Base-by-base conservation (phyloP, 1,140 invertebrate genomes). In the Paraescarpia echinospica region DNA sequence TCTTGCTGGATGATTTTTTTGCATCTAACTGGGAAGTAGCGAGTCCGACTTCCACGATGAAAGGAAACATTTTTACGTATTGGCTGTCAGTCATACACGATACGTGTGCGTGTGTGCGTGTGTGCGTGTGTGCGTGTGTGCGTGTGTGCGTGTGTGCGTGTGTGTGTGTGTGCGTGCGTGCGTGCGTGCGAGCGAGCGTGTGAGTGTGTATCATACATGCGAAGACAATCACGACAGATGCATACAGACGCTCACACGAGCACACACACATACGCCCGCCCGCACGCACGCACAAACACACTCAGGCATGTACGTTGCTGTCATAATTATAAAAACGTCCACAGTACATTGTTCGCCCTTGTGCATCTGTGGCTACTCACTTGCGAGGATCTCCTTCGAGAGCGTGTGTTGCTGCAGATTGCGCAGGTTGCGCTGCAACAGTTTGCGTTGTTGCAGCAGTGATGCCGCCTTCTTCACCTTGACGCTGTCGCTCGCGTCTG, bases 401-500 rank as follows among this genome's bases (percentile, higher is more conserved):
- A 96, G 59, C 31, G 95, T 95, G 89, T 95, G 95, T 93, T 96
- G 96, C 93, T 96, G 96, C 18, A 96, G 93, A 51, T 94, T 95
- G 59, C 96, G 93, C 12, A 96, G 94, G 94, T 96, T 96, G 27
- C 96, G 94, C 93, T 96, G 96, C 51, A 96, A 95, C 8, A 95
- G 93, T 93, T 95, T 96, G 94, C 96, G 96, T 92, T 96, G 96
- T 91, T 96, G 96, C 31, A 96, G 92, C 33, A 96, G 91, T 12
- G 93, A 94, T 92, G 96, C 95, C 1, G 95, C 95, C 90, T 94
- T 95, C 91, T 95, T 95, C 1, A 94, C 94, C 91, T 95, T 95
- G 51, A 92, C 93, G 59, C 95, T 94, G 27, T 94, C 88, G 31
- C 93, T 93, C 12, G 92, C 93, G 34, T 94, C 94, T 0, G 94